phyloP scores from a whole-genome alignment of 2,797 vertebrate genomes.

The Helicolenus hilgendorfi region DNA sequence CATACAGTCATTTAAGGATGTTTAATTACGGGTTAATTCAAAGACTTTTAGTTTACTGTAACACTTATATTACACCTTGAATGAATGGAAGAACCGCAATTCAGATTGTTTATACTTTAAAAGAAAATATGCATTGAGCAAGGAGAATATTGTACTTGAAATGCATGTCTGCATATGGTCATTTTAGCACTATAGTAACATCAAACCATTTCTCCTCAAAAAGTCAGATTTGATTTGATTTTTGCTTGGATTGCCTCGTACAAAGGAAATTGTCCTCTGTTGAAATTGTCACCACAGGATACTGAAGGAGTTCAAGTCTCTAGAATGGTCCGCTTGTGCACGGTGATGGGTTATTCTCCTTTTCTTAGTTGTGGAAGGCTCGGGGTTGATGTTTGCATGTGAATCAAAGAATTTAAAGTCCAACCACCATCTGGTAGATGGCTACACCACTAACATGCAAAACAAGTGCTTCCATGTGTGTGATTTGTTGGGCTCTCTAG shows the following conservation, averaged over 20 bases:
- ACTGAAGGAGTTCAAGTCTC: slow-evolving; percentile 4
- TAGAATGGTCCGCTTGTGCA: slow-evolving; percentile 27
- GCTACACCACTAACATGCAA: slow-evolving; percentile 73
- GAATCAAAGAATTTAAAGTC: slow-evolving; percentile 49
- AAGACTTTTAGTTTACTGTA: not conserved
- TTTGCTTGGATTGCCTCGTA: not conserved
- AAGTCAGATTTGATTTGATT: slow-evolving; percentile 2
- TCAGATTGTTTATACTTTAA: not conserved
- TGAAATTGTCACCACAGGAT: slow-evolving; percentile 37
- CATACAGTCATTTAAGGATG: slow-evolving; percentile 30
- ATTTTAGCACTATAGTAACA: not conserved
- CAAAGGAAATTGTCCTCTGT: not conserved
- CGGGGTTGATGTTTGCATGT: slow-evolving; percentile 56
- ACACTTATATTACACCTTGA: not conserved
- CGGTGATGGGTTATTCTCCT: slow-evolving; percentile 7
- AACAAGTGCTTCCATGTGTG: slow-evolving; percentile 41
- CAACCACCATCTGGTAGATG: slow-evolving; percentile 52
- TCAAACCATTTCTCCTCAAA: not conserved
- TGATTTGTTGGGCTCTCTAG: slow-evolving; percentile 46
- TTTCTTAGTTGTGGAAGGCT: slow-evolving; percentile 6
- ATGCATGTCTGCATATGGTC: not conserved
- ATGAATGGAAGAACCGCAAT: not conserved
- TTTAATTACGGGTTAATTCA: not conserved
- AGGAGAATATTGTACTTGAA: not conserved
- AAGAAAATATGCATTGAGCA: not conserved